Conservation (phyloP, 2,797 vertebrate species). For the Stomatorhinus walkeri region DNA sequence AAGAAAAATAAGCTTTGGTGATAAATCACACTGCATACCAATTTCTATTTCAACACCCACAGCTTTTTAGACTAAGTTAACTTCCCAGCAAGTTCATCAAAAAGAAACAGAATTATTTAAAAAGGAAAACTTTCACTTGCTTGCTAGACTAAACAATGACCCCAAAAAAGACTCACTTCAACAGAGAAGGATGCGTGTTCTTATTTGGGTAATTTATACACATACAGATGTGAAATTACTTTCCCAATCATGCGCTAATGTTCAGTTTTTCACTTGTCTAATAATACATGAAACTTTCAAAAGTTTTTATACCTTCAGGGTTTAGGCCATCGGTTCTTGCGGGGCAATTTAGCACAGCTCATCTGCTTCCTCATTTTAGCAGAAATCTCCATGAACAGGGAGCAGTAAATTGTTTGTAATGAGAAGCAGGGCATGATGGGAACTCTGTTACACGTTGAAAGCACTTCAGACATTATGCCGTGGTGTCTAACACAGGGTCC, state of each 20-base stretch:
- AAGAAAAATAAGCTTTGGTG: neutral
- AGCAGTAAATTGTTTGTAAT: constrained; percentile 3
- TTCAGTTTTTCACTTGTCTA: neutral
- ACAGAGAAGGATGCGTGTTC: neutral
- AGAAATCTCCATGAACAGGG: neutral
- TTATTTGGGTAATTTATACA: neutral
- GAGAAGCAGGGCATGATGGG: neutral
- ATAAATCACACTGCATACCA: neutral
- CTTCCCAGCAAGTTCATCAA: neutral
- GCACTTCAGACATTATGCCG: neutral
- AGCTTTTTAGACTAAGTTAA: neutral
- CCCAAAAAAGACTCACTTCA: neutral
- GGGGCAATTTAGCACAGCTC: neutral
- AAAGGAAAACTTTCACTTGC: neutral
- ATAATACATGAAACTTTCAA: constrained; percentile 2
- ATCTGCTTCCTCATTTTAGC: neutral
- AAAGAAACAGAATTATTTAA: constrained; percentile 5
- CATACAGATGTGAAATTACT: neutral
- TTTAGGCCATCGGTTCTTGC: neutral
- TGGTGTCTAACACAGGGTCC: neutral
- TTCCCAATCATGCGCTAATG: neutral
- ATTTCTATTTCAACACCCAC: neutral
- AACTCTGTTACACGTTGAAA: neutral
- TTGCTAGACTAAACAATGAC: neutral
- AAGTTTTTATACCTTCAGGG: neutral